A percentile compares a stretch with the other conserved stretches of the same genome.
phyloP scores from a whole-genome alignment of 2,797 vertebrate genomes.

The Philypnodon macrostomus region DNA sequence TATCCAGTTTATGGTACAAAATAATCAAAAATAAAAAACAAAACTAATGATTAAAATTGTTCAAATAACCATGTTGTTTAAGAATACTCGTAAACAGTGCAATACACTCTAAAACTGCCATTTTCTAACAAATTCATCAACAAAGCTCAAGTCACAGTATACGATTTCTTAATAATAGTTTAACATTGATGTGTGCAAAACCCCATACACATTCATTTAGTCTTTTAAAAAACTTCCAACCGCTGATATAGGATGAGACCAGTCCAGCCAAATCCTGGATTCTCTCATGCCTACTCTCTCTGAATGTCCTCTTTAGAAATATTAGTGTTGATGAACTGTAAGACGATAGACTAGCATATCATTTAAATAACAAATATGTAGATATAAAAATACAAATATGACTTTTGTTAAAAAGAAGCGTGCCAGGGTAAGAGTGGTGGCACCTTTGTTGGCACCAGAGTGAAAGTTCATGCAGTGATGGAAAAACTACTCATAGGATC shows the following conservation, averaged over 20 bases:
- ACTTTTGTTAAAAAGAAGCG: slow-evolving; percentile 92
- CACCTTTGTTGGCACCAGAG: slow-evolving; percentile 83
- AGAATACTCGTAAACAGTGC: slow-evolving; percentile 86
- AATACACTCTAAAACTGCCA: slow-evolving; percentile 82
- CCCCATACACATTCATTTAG: slow-evolving; percentile 84
- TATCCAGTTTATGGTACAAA: slow-evolving; percentile 92
- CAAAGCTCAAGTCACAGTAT: slow-evolving; percentile 87
- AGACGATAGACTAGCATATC: slow-evolving; percentile 87
- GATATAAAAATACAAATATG: slow-evolving; percentile 99
- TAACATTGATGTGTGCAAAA: slow-evolving; percentile 88
- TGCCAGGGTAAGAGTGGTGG: slow-evolving; percentile 84
- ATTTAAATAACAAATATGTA: slow-evolving; percentile 98
- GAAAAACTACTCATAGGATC: slow-evolving; percentile 81
- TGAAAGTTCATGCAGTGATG: slow-evolving; percentile 96
- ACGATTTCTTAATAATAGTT: slow-evolving; percentile 86
- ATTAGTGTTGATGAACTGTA: slow-evolving; percentile 84
- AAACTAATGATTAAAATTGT: slow-evolving; percentile 78
- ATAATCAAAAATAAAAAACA: slow-evolving; percentile 81
- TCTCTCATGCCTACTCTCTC: slow-evolving; percentile 63
- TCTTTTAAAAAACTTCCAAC: slow-evolving; percentile 77
- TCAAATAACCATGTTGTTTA: slow-evolving; percentile 84
- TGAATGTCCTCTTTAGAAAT: slow-evolving; percentile 80
- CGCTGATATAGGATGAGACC: slow-evolving; percentile 76
- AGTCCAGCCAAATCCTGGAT: slow-evolving; percentile 59
- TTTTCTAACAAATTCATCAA: slow-evolving; percentile 86